phyloP scores from a whole-genome alignment of 2,113 vertebrate genomes.

The Carlito syrichta region DNA sequence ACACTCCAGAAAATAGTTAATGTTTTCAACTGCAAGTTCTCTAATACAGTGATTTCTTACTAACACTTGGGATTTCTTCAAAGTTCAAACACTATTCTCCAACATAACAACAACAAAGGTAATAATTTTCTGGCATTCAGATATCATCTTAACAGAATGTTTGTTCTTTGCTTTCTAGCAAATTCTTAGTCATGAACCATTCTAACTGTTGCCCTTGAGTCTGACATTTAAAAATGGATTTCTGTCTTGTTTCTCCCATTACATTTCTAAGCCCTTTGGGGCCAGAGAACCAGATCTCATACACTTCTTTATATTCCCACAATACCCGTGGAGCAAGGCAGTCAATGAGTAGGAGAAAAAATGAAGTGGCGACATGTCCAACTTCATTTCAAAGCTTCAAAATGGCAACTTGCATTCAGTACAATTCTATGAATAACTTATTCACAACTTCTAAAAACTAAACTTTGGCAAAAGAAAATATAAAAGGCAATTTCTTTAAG shows the following conservation, averaged over 20 bases:
- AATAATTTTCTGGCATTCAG: neutral
- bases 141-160: neutral
- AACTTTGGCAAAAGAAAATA: slow-evolving; percentile 14
- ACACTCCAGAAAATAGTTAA: neutral
- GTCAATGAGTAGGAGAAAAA: neutral
- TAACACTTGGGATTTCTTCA: slow-evolving; percentile 31
- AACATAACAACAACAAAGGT: neutral
- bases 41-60: neutral
- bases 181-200: slow-evolving; percentile 36
- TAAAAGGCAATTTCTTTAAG: slow-evolving; percentile 41
- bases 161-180: slow-evolving; percentile 34
- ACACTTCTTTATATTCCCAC: neutral
- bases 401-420: neutral
- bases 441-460: slow-evolving; percentile 34
- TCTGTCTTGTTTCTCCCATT: neutral
- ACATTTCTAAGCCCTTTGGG: neutral
- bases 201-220: neutral
- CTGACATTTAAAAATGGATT: neutral
- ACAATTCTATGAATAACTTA: slow-evolving; percentile 22
- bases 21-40: neutral
- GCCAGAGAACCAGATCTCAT: neutral
- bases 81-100: neutral
- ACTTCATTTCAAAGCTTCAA: slow-evolving; percentile 32
- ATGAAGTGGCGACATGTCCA: neutral
- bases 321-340: neutral